A percentile compares a stretch with the other conserved stretches of the same genome.
Evolutionary conservation across 2,113 vertebrate genomes (phyloP).

Genomic region (Corydoras maculifer): DNA sequence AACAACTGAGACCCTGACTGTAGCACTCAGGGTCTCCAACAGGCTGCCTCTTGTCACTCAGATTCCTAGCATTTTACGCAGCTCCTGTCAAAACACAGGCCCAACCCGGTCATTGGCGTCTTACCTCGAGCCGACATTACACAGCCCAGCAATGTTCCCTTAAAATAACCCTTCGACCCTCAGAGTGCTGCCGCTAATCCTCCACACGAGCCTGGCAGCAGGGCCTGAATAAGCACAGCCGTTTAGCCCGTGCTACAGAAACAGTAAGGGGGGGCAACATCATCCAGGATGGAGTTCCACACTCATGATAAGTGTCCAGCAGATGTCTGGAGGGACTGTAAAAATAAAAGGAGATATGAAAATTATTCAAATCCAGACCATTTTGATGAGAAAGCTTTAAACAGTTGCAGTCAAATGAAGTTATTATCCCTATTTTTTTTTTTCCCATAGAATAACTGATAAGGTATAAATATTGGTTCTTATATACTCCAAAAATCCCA

Average conservation of each 20-base stretch:
- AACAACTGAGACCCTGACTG: conserved; percentile 38
- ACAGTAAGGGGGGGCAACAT: conserved; percentile 26
- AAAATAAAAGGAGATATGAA: no score
- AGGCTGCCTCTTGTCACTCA: conserved; percentile 33
- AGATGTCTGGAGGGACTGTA: background rate
- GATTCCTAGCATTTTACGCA: conserved; percentile 61
- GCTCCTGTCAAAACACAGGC: conserved; percentile 57
- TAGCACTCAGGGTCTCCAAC: conserved; percentile 30
- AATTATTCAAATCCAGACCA: no score
- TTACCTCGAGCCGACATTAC: conserved; percentile 61
- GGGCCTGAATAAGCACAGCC: conserved; percentile 64
- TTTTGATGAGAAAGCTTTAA: no score
- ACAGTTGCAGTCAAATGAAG: no score
- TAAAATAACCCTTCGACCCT: conserved; percentile 55
- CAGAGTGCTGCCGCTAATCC: conserved; percentile 45
- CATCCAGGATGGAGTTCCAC: background rate
- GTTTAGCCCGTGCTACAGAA: conserved; percentile 8
- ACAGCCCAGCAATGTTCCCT: conserved; percentile 44
- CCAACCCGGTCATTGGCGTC: conserved; percentile 39
- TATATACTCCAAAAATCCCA: no score
- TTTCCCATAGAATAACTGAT: no score
- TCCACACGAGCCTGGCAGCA: conserved; percentile 41
- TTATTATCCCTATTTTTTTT: no score
- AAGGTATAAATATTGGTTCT: no score
- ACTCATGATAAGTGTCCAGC: background rate